These are phyloP conservation scores for Seladonia tumulorum DNA, from an alignment of 2,888 invertebrate genomes.

Conservation along the genomic window DNA sequence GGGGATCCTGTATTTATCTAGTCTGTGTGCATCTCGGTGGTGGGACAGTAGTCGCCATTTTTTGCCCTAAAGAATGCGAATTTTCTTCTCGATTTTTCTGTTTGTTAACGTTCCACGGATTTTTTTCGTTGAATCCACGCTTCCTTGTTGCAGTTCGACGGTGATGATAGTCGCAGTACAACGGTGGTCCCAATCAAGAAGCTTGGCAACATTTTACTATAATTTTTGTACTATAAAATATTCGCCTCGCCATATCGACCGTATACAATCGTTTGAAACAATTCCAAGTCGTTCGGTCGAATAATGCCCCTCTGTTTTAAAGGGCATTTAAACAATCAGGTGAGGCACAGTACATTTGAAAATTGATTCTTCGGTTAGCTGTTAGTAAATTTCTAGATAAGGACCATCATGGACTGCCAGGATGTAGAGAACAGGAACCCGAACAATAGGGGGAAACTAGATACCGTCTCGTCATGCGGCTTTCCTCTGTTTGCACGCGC, in stretches of 20 bases:
- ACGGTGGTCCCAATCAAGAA: background rate
- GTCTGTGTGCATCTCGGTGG: slow-evolving; percentile 52
- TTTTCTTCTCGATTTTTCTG: background rate
- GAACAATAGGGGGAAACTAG: slow-evolving; percentile 1
- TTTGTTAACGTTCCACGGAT: background rate
- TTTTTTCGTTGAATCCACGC: background rate
- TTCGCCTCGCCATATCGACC: background rate
- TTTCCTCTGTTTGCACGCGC: background rate
- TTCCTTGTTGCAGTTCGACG: background rate
- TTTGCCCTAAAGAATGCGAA: slow-evolving; percentile 19
- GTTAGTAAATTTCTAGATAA: background rate
- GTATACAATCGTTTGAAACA: background rate
- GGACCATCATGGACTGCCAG: background rate
- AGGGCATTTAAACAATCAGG: background rate
- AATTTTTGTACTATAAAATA: background rate
- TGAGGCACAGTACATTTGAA: background rate
- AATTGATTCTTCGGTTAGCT: background rate
- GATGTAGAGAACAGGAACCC: background rate
- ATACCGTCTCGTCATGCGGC: background rate
- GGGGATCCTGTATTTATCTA: slow-evolving; percentile 56
- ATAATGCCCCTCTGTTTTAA: background rate
- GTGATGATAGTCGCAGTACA: background rate
- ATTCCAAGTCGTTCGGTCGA: background rate
- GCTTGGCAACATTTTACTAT: background rate
- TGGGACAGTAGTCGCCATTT: slow-evolving; percentile 36